Base-by-base conservation (phyloP, 2,797 vertebrate species). In the Acrossocheilus fasciatus region DNA sequence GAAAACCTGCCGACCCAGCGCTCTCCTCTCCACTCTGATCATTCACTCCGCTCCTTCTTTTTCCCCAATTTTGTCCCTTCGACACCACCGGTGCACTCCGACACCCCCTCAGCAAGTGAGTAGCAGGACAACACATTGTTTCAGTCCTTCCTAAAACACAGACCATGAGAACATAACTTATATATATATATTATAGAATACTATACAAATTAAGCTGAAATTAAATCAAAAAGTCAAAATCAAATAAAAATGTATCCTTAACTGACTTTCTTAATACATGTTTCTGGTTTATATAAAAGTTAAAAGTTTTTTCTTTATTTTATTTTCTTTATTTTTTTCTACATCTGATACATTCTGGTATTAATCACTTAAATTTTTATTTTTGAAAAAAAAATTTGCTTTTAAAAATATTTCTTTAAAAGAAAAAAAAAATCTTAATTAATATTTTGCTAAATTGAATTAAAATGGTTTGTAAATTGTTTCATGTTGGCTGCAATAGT, bases 1-100 rank as follows among this genome's bases (percentile, higher is more conserved):
- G 98, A 99, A 95, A 99, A 99, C 92, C 96, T 99, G 90, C 98
- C 98, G 0, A 96, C 97, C 0, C 98, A 99, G 92, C 97, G 98
- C 86, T 99, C 98, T 0, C 98, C 98, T 0, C 96, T 99, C 34
- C 96, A 97, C 90, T 95, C 92, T 0, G 98, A 99, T 89, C 97
- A 97, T 84, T 98, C 98, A 34, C 96, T 99, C 84, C 95, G 98
- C 50, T 99, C 98, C 90, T 99, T 99, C 96, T 99, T 99, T 78
- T 98, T 99, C 45, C 98, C 97, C 0, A 96, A 97, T 26, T 98
- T 98, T 88, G 96, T 98, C 90, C 98, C 98, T 72, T 99, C 98
- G 89, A 99, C 98, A 36, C 98, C 98, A 15, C 98, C 98, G 0
- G 97, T 99, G 89, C 98, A 99, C 91, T 94, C 95, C 91, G 92